Base-by-base conservation (phyloP, 2,113 vertebrate species). In the Siniperca chuatsi region DNA sequence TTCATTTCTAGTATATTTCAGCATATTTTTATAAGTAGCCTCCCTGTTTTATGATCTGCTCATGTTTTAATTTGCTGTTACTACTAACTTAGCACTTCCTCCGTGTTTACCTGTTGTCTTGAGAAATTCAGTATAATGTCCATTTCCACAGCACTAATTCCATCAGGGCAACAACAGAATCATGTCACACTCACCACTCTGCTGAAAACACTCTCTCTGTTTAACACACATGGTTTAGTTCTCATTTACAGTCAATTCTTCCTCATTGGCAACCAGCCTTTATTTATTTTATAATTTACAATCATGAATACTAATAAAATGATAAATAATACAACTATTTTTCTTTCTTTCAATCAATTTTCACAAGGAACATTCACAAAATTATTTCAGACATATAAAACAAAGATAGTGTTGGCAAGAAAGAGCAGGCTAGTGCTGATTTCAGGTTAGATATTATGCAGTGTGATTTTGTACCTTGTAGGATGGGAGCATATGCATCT, bases 401-500 rank as follows among this genome's bases (percentile, higher is more conserved):
- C 21, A 25, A 25, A 73, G 37, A 70, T n/a, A 6, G 4, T 50
- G 23, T 8, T 48, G n/a, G 42, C 8, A 42, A 42, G 42, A 42
- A 42, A 42, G 42, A 42, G 40, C 40, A 12, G 58, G 5, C 52
- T 44, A 9, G 44, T 13, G 21, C 5, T 33, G n/a, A 7, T 8
- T 7, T 55, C 9, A 29, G 5, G 42, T 37, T 12, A 55, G 40
- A 7, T 60, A 2, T 29, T 4, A 2, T 29, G 60, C 25, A 18
- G 40, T 6, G 37, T 52, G 40, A 16, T 13, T 25, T 68, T 13
- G 35, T 66, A 98, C 98, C 97, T 96, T 87, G 94, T 37, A 97
- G 89, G 82, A 89, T 84, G 21, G 95, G 85, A 4, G 92, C 85
- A 84, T 96, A 98, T 4, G 76, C 46, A 58, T 96, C 97, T 75